These are phyloP conservation scores for Platypus cylindrus DNA, from an alignment of 2,888 invertebrate genomes.

Conservation along the genomic window DNA sequence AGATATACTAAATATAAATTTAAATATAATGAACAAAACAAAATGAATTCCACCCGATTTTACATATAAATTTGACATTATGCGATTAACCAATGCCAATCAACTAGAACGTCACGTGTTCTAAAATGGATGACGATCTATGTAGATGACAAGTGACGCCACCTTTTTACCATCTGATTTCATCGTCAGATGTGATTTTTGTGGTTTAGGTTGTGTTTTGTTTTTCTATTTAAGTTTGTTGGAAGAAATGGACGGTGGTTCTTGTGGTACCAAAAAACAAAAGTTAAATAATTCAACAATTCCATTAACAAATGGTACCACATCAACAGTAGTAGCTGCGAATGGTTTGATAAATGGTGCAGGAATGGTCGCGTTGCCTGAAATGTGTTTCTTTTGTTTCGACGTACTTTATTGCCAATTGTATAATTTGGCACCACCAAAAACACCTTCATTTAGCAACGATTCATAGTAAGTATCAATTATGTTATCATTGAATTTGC, in stretches of 20 bases:
- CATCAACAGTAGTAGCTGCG: slow-evolving; percentile 31
- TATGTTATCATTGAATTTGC: too few species aligned
- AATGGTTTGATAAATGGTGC: slow-evolving; percentile 28
- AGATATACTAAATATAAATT: too few species aligned
- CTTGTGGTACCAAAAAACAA: slow-evolving; percentile 86
- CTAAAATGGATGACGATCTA: too few species aligned
- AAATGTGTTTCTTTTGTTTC: slow-evolving; percentile 99
- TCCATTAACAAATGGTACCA: slow-evolving; percentile 31
- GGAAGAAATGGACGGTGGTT: slow-evolving; percentile 67
- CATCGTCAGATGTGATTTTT: slow-evolving; percentile 8
- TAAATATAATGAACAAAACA: too few species aligned
- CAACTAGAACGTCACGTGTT: too few species aligned
- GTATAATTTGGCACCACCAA: slow-evolving; percentile 84
- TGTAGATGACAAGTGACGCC: too few species aligned
- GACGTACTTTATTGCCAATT: slow-evolving; percentile 94
- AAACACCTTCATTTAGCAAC: slow-evolving; percentile 83
- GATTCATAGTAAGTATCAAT: slow-evolving; percentile 85
- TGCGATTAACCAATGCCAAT: too few species aligned
- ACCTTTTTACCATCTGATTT: slow-evolving; percentile 2
- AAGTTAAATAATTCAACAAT: slow-evolving; percentile 57
- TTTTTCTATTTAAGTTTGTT: too few species aligned
- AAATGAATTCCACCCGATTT: too few species aligned
- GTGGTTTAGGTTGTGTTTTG: slow-evolving; percentile 4
- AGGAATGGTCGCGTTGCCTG: slow-evolving; percentile 67
- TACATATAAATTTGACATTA: too few species aligned